Conservation (phyloP, 2,888 invertebrate species). For the Gandaritis pyraliata region DNA sequence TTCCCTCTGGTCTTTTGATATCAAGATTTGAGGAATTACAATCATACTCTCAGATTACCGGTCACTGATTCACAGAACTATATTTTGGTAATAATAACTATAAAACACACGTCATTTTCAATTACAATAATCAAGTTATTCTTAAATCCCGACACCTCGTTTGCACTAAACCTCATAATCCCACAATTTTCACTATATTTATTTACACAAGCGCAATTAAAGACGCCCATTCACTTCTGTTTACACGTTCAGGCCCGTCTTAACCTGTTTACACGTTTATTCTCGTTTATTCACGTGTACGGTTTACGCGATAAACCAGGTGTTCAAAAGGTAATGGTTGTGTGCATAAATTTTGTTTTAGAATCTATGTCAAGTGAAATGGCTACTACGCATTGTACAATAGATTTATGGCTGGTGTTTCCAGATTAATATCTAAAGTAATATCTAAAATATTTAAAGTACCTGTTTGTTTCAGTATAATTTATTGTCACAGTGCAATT, state of each 20-base stretch:
- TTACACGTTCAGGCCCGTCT: constrained; percentile 30
- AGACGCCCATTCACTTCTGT: constrained; percentile 36
- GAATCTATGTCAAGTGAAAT: constrained; percentile 46
- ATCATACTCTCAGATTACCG: too few species aligned
- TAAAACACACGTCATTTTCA: not conserved
- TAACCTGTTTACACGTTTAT: constrained; percentile 31
- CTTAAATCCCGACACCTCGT: not conserved
- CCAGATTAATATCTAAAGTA: constrained; percentile 18
- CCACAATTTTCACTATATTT: constrained; percentile 32
- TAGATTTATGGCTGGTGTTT: constrained; percentile 27
- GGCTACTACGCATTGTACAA: constrained; percentile 29
- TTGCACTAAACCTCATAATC: constrained; percentile 35
- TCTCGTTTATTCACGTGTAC: constrained; percentile 29
- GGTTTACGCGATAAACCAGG: constrained; percentile 30
- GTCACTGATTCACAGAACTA: too few species aligned
- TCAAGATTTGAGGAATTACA: too few species aligned
- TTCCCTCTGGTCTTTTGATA: too few species aligned
- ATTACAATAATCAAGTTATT: not conserved
- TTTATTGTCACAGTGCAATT: constrained; percentile 18
- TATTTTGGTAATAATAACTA: too few species aligned
- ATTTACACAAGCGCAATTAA: constrained; percentile 42
- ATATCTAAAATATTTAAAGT: constrained; percentile 23
- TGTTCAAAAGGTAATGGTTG: constrained; percentile 27
- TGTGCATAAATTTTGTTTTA: constrained; percentile 50
- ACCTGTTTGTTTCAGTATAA: constrained; percentile 14